Conservation (phyloP, 2,797 vertebrate species). For the Enteromius radiatus region DNA sequence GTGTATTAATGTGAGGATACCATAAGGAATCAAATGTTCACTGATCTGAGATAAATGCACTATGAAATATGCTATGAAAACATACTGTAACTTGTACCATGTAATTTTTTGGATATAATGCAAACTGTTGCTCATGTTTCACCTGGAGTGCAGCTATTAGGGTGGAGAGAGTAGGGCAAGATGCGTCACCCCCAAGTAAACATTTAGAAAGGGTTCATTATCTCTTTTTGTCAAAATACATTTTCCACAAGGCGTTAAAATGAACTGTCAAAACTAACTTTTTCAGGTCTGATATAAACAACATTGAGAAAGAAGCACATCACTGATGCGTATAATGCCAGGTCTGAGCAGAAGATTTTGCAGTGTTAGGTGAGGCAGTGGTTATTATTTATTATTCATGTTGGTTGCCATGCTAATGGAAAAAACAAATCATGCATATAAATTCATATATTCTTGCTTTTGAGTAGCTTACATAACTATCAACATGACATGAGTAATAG, state of each 20-base stretch:
- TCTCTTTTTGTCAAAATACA: neutral
- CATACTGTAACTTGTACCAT: neutral
- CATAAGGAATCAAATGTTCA: neutral
- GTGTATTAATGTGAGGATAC: neutral
- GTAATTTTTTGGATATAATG: neutral
- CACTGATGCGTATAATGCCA: slow-evolving; percentile 2
- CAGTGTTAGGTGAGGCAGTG: neutral
- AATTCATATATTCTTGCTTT: slow-evolving; percentile 4
- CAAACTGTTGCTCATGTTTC: too few relatives aligned
- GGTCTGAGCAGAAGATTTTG: neutral
- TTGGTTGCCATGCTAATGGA: neutral
- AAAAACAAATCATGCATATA: slow-evolving; percentile 13
- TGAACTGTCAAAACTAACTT: neutral
- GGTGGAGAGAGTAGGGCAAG: neutral
- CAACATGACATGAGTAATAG: neutral
- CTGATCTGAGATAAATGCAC: neutral
- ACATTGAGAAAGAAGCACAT: neutral
- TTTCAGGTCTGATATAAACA: neutral
- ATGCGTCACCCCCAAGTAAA: neutral
- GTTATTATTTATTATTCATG: slow-evolving; percentile 17
- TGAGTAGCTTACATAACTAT: slow-evolving; percentile 2
- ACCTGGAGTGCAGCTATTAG: neutral
- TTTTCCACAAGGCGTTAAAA: neutral
- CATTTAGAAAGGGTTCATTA: neutral
- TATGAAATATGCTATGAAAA: neutral